Evolutionary conservation across 2,113 vertebrate genomes (phyloP).

Genomic region (Solea senegalensis): DNA sequence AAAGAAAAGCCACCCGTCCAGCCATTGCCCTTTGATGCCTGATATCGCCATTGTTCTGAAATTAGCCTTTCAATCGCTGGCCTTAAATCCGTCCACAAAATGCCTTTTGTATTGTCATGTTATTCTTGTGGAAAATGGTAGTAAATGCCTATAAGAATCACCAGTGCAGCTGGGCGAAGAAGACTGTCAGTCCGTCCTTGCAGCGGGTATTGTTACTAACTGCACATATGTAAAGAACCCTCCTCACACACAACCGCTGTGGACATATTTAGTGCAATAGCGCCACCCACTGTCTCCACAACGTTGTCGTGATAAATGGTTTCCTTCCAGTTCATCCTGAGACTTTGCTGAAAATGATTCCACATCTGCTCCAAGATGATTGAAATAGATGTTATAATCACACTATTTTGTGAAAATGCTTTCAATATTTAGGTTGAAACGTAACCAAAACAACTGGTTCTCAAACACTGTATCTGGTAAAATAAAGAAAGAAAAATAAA

Average conservation of each 20-base stretch:
- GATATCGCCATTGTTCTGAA: constrained; percentile 56
- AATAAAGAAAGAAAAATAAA: too few relatives aligned
- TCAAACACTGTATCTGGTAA: too few relatives aligned
- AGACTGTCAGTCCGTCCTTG: background rate
- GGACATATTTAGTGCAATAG: constrained; percentile 45
- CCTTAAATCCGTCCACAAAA: background rate
- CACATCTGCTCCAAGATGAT: too few relatives aligned
- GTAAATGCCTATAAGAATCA: background rate
- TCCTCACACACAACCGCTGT: background rate
- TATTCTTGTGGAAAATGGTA: background rate
- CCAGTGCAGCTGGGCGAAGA: background rate
- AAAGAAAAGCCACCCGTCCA: constrained; percentile 42
- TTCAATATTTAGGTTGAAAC: too few relatives aligned
- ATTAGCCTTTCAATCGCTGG: rapidly evolving
- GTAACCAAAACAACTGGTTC: too few relatives aligned
- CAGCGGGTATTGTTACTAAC: constrained; percentile 14
- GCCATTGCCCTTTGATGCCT: constrained; percentile 29
- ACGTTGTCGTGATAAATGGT: background rate
- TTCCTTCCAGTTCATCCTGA: background rate
- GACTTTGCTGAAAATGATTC: background rate
- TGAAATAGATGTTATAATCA: too few relatives aligned
- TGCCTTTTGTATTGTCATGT: rapidly evolving
- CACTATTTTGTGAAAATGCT: too few relatives aligned
- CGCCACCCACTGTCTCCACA: constrained; percentile 52
- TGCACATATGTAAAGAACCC: constrained; percentile 2